These are phyloP conservation scores for Astur gentilis DNA, from an alignment of 2,113 vertebrate genomes.

Conservation along the genomic window DNA sequence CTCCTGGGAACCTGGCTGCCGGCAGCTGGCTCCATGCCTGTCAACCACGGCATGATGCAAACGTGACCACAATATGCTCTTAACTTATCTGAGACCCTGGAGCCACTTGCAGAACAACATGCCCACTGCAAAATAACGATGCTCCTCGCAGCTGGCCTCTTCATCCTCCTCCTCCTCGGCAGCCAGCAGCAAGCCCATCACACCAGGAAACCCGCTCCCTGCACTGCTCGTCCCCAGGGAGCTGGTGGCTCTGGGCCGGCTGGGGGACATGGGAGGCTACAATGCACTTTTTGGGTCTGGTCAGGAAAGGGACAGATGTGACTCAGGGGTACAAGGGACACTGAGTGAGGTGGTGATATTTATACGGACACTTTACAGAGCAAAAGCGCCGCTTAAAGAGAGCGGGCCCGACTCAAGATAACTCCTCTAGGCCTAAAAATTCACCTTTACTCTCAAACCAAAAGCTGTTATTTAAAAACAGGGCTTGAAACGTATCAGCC, in stretches of 20 bases:
- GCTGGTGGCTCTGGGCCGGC: neutral
- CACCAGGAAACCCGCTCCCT: neutral
- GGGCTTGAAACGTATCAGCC: neutral
- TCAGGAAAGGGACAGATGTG: neutral
- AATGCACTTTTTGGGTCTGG: rapidly evolving
- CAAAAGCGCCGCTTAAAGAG: neutral
- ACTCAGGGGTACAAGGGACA: neutral
- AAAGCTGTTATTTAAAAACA: neutral
- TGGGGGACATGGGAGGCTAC: neutral
- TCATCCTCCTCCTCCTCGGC: neutral
- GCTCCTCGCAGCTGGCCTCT: neutral
- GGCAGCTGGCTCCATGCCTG: rapidly evolving
- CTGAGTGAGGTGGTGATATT: neutral
- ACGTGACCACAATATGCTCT: neutral
- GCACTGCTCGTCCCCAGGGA: rapidly evolving
- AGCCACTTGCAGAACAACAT: neutral
- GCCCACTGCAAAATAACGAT: neutral
- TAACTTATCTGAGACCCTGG: neutral
- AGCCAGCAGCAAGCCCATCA: rapidly evolving
- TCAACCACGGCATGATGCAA: neutral
- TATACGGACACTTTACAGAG: neutral
- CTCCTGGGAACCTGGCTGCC: neutral
- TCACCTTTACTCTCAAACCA: neutral
- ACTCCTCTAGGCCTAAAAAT: neutral
- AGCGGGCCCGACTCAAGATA: neutral